phyloP scores from a whole-genome alignment of 2,113 vertebrate species.

The Empidonax traillii region DNA sequence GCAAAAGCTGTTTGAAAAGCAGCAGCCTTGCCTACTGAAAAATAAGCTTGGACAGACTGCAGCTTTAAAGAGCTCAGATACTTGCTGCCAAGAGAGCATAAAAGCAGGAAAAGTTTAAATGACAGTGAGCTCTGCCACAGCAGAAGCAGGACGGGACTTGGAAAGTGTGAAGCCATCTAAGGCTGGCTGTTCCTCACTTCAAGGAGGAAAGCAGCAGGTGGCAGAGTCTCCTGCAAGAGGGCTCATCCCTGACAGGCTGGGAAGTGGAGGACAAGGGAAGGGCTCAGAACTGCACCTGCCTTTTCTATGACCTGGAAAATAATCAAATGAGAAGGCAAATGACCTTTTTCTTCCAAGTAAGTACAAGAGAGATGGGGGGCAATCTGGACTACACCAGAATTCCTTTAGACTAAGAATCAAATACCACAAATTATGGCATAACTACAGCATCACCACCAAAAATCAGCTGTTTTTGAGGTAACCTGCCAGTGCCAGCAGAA shows the following conservation, averaged over 20 bases:
- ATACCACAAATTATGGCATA: background rate
- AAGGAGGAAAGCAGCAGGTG: background rate
- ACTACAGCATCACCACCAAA: background rate
- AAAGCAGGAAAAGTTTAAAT: background rate
- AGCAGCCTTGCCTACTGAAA: background rate
- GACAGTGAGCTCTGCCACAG: background rate
- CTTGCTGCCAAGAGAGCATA: background rate
- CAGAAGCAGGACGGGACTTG: background rate
- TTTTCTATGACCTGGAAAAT: background rate
- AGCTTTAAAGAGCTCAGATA: background rate
- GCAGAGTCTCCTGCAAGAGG: background rate
- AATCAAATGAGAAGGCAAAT: background rate
- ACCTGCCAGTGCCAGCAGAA: background rate
- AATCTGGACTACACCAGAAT: background rate
- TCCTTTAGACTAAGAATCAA: background rate
- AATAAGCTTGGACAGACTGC: background rate
- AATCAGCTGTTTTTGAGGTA: background rate
- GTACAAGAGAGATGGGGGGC: background rate
- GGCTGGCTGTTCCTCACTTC: background rate
- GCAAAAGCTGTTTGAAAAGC: background rate
- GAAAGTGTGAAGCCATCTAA: rapidly evolving
- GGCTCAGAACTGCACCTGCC: background rate
- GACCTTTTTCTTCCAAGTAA: background rate
- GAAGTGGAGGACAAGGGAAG: background rate
- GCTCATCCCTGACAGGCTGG: background rate